Base-by-base conservation (phyloP, 2,797 vertebrate genomes). In the Sparidentex hasta region DNA sequence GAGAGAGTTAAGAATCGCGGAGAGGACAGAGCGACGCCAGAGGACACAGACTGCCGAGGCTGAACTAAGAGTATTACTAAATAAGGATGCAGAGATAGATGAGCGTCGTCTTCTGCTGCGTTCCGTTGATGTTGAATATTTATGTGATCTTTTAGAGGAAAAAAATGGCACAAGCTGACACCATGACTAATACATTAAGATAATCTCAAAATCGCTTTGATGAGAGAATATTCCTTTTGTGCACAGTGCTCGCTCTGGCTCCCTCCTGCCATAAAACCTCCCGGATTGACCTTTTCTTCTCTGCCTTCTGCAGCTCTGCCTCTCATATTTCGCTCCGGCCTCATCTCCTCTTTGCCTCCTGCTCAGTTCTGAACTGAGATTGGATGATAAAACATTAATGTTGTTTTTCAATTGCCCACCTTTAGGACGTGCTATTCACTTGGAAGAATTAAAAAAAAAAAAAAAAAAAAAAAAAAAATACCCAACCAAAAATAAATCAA, bases 371-470 rank as follows among this genome's bases (percentile, higher is more conserved):
- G 66, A 57, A 81, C 70, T 43, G 70, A 93, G 87, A 94, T 91
- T 88, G 88, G 87, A 91, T 87, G 87, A 94, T 95, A 89, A 95
- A 95, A 93, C 91, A 93, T 95, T 95, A 77, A 94, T 95, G 91
- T 80, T 92, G 91, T 93, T 95, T 94, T 93, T 92, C 87, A 84
- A 86, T 86, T 78, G 83, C 83, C 79, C 82, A 81, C 86, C 90
- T 90, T 87, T 93, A 87, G 92, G 83, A 84, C 69, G 81, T 38
- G 50, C 78, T 84, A 85, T 87, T 90, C 65, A 76, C 78, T 83
- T 33, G 43, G 58, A 87, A 65, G 74, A 89, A 83, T 86, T n/a
- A 61, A 80, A 86, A 80, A 85, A 71, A 78, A 56, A 56, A 79
- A 91, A 84, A 20, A 78, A 56, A 56, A 79, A 91, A 84, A 20